Evolutionary conservation across 2,797 vertebrate genomes (phyloP).

Genomic region (Chiroxiphia lanceolata): DNA sequence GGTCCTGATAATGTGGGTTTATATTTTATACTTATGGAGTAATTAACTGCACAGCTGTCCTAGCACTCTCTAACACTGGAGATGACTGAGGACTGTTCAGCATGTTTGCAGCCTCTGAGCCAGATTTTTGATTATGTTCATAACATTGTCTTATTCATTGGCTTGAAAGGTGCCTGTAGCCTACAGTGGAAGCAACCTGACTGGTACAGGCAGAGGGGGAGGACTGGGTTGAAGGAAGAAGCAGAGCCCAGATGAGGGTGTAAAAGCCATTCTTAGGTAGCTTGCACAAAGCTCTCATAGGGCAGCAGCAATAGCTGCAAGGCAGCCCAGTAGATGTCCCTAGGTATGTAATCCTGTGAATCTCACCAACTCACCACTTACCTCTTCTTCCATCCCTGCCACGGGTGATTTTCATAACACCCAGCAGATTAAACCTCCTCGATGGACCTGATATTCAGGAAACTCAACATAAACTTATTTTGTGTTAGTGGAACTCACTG

Average conservation of each 20-base stretch:
- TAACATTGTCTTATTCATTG: accelerated
- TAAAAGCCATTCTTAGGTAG: neutral
- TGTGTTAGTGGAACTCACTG: neutral
- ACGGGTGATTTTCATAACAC: neutral
- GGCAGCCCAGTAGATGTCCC: neutral
- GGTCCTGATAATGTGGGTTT: neutral
- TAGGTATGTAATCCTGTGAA: neutral
- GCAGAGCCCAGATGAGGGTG: neutral
- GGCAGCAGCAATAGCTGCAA: neutral
- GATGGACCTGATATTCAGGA: neutral
- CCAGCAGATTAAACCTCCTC: neutral
- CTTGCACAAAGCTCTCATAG: neutral
- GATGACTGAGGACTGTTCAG: neutral
- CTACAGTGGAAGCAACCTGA: neutral
- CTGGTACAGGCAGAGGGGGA: neutral
- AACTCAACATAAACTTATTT: neutral
- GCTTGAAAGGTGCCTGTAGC: neutral
- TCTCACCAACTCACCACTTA: neutral
- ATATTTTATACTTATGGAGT: neutral
- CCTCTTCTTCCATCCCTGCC: neutral
- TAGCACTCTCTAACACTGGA: neutral
- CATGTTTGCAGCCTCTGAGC: neutral
- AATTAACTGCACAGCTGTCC: neutral
- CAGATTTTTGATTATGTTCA: accelerated
- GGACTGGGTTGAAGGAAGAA: neutral